Conservation (phyloP, 2,113 vertebrate genomes). For the Symphodus melops region DNA sequence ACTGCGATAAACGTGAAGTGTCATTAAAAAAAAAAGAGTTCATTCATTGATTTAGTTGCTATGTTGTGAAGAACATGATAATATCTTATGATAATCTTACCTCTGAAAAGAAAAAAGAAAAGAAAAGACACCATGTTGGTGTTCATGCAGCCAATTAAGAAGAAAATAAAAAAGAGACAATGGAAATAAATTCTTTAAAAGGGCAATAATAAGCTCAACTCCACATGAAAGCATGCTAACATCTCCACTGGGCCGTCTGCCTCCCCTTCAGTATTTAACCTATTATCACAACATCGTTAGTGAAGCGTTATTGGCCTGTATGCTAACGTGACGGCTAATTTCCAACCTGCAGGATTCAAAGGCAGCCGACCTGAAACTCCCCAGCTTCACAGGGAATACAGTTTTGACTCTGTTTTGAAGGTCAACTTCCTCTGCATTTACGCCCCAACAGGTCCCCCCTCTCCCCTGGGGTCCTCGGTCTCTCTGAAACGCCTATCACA, state of each 20-base stretch:
- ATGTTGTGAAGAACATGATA: too few species aligned
- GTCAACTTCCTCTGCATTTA: constrained; percentile 57
- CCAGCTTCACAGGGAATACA: constrained; percentile 38
- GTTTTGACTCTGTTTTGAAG: constrained; percentile 70
- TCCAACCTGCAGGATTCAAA: constrained; percentile 36
- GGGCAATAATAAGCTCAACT: background rate
- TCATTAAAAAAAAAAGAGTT: too few species aligned
- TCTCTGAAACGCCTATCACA: constrained; percentile 61
- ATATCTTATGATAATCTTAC: too few species aligned
- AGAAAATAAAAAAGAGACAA: background rate
- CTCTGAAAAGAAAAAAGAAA: too few species aligned
- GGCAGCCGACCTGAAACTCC: constrained; percentile 38
- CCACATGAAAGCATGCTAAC: constrained; percentile 30
- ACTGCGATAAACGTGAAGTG: too few species aligned
- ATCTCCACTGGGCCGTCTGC: background rate
- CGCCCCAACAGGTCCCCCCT: constrained; percentile 44
- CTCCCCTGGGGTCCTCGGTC: constrained; percentile 6
- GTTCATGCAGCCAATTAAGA: too few species aligned
- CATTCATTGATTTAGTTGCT: too few species aligned
- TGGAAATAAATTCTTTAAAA: constrained; percentile 17
- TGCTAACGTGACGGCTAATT: constrained; percentile 32
- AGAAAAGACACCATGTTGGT: too few species aligned
- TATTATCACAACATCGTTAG: constrained; percentile 44
- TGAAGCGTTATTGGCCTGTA: constrained; percentile 12
- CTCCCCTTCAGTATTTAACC: constrained; percentile 41